phyloP scores from a whole-genome alignment of 2,888 invertebrate genomes.

The Leptinotarsa tumamoca region DNA sequence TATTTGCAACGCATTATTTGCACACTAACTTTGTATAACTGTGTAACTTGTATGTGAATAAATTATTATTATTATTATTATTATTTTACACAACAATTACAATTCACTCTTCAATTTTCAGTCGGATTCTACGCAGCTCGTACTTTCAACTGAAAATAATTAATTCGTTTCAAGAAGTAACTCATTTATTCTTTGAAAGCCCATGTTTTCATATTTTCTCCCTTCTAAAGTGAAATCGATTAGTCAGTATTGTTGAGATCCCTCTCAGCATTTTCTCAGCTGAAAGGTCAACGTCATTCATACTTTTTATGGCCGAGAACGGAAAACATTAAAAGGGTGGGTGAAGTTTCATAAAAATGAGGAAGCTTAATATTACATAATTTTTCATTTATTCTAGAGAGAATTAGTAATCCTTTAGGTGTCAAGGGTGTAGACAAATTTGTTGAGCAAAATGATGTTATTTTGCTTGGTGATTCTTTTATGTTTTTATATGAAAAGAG shows the following conservation, averaged over 20 bases:
- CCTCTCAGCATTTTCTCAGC: constrained; percentile 14
- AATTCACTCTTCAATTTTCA: too few relatives aligned
- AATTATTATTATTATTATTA: too few relatives aligned
- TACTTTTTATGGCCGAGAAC: constrained; percentile 12
- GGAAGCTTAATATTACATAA: constrained; percentile 14
- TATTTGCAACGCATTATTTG: too few relatives aligned
- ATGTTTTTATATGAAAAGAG: too few relatives aligned
- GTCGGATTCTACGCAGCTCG: too few relatives aligned
- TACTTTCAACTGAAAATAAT: too few relatives aligned
- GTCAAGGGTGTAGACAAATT: neutral
- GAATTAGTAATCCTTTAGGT: neutral
- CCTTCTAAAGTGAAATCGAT: constrained; percentile 7
- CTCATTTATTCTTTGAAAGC: too few relatives aligned
- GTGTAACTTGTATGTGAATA: too few relatives aligned
- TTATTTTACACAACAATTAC: too few relatives aligned
- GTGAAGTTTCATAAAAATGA: constrained; percentile 14
- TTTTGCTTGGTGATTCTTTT: neutral
- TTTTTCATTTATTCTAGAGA: constrained; percentile 9
- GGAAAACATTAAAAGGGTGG: constrained; percentile 20
- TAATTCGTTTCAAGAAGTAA: too few relatives aligned
- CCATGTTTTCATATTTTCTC: neutral
- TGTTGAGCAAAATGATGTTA: neutral
- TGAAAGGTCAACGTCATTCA: constrained; percentile 20
- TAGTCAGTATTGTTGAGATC: constrained; percentile 18
- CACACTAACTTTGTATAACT: too few relatives aligned